Percentiles rank a stretch among this genome's conserved stretches.
phyloP scores from a whole-genome alignment of 2,797 vertebrate species.

The Sciurus carolinensis region DNA sequence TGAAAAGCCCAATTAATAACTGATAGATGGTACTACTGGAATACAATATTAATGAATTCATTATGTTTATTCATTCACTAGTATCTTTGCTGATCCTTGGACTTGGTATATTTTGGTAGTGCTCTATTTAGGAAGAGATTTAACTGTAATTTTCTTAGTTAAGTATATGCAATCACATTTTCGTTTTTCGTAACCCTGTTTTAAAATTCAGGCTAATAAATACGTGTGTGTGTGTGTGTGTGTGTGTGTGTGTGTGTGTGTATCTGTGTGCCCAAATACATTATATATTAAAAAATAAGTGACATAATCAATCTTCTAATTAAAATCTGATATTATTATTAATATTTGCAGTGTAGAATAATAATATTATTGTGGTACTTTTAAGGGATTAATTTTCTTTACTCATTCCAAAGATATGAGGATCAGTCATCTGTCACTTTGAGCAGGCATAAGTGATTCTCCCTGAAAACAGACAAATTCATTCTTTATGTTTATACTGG shows the following conservation, averaged over 20 bases:
- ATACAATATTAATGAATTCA: slow-evolving; percentile 80
- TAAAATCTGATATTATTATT: slow-evolving; percentile 69
- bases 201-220: slow-evolving; percentile 53
- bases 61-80: slow-evolving; percentile 74
- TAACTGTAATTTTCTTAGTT: slow-evolving; percentile 74
- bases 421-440: slow-evolving; percentile 67
- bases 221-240: background rate
- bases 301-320: slow-evolving; percentile 77
- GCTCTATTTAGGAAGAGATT: slow-evolving; percentile 56
- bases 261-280: slow-evolving; percentile 24
- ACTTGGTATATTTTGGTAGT: slow-evolving; percentile 71
- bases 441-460: slow-evolving; percentile 49
- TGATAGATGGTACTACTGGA: slow-evolving; percentile 70
- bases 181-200: slow-evolving; percentile 57
- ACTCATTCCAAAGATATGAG: slow-evolving; percentile 62
- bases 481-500: slow-evolving; percentile 62
- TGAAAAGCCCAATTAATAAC: slow-evolving; percentile 76
- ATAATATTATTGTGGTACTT: slow-evolving; percentile 65
- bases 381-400: slow-evolving; percentile 65
- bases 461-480: slow-evolving; percentile 51
- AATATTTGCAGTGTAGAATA: slow-evolving; percentile 24
- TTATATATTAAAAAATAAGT: slow-evolving; percentile 62
- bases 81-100: slow-evolving; percentile 75
- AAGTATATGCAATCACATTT: slow-evolving; percentile 70
- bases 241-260: background rate